Percentiles rank a stretch among this genome's conserved stretches.
Conservation (phyloP, 2,888 invertebrate genomes). For the Cabera pusaria region DNA sequence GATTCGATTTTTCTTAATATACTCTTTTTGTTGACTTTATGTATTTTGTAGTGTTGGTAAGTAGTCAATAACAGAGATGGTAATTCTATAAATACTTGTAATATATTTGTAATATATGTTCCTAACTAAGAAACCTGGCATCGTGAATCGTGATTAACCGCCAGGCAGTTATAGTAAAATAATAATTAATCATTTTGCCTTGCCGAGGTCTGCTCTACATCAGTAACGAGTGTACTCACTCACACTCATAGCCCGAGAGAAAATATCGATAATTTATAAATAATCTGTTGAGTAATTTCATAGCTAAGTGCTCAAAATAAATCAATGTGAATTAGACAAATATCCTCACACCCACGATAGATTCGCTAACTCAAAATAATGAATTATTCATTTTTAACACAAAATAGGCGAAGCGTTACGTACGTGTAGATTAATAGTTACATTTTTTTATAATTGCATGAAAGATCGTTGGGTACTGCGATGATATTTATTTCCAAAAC, state of each 20-base stretch:
- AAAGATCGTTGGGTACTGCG: slow-evolving; percentile 43
- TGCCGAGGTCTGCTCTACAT: slow-evolving; percentile 15
- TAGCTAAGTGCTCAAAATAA: slow-evolving; percentile 35
- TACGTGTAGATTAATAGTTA: slow-evolving; percentile 50
- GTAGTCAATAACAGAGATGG: too few species aligned
- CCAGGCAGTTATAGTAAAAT: slow-evolving; percentile 6
- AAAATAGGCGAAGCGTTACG: slow-evolving; percentile 34
- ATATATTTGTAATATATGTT: too few species aligned
- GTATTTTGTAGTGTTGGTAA: too few species aligned
- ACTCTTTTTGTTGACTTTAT: too few species aligned
- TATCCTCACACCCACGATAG: slow-evolving; percentile 44
- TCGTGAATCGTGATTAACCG: too few species aligned
- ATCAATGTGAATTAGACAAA: slow-evolving; percentile 44
- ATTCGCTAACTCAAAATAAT: slow-evolving; percentile 47
- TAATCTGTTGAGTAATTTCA: slow-evolving; percentile 15
- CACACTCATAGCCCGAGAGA: slow-evolving; percentile 9
- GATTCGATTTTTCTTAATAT: too few species aligned
- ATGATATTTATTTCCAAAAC: slow-evolving; percentile 72
- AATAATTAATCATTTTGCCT: slow-evolving; percentile 4
- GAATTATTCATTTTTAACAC: slow-evolving; percentile 43
- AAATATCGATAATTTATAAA: slow-evolving; percentile 17
- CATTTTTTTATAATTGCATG: slow-evolving; percentile 49
- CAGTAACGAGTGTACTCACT: slow-evolving; percentile 8
- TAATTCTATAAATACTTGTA: too few species aligned
- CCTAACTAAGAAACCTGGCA: too few species aligned